phyloP scores from a whole-genome alignment of 2,113 vertebrate genomes.

The Chelonoidis abingdonii region DNA sequence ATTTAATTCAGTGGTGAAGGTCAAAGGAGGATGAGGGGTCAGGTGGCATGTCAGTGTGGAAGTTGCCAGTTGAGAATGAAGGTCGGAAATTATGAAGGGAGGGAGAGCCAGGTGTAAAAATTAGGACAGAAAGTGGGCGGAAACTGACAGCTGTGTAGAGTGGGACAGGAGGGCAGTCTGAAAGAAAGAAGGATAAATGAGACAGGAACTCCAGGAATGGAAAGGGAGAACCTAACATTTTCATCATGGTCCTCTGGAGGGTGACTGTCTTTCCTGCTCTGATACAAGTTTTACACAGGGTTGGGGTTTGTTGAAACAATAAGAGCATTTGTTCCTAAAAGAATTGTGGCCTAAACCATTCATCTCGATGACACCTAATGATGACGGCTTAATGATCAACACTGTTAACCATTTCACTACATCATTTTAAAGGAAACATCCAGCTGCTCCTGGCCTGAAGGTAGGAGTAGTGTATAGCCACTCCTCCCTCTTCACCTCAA shows the following conservation, averaged over 20 bases:
- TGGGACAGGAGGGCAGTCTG: conserved; percentile 23
- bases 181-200: background rate
- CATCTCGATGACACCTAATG: background rate
- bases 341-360: background rate
- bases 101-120: background rate
- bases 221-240: conserved; percentile 9
- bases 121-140: conserved; percentile 56
- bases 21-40: conserved; percentile 37
- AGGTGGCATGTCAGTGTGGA: conserved; percentile 1
- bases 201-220: background rate
- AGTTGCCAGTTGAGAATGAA: conserved; percentile 56
- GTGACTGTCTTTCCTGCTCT: background rate
- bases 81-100: conserved; percentile 54
- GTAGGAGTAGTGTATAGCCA: background rate
- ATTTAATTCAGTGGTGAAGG: conserved; percentile 62
- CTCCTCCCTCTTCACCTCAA: background rate
- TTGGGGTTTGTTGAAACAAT: background rate
- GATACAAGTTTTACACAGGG: conserved; percentile 18
- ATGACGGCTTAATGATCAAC: background rate
- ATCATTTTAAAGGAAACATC: background rate
- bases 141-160: conserved; percentile 39
- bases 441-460: background rate
- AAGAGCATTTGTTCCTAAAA: conserved; percentile 8
- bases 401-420: background rate
- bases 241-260: background rate